Percentiles rank a stretch among this genome's conserved stretches.
phyloP scores from a whole-genome alignment of 1,140 invertebrate species.

The Ceratitis capitata region DNA sequence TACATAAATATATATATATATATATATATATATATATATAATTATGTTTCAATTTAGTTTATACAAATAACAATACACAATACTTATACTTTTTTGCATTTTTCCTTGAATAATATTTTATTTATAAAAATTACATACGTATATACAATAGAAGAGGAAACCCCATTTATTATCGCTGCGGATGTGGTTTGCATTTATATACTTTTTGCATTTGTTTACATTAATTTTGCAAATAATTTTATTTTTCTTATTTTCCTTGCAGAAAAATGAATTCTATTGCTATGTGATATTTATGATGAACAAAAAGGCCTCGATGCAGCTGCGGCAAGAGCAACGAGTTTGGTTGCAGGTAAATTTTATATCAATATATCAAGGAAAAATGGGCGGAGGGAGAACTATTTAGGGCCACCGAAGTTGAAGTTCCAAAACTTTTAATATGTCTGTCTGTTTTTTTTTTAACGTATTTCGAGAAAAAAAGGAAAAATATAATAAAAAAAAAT shows the following conservation, averaged over 20 bases:
- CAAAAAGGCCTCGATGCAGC: constrained; percentile 59
- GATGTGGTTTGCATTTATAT: neutral
- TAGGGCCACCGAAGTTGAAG: too few species aligned
- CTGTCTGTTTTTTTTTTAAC: too few species aligned
- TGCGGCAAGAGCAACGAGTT: constrained; percentile 58
- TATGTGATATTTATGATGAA: constrained; percentile 61
- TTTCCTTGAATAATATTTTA: too few species aligned
- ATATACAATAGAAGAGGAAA: neutral
- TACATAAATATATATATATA: neutral
- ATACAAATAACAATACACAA: neutral
- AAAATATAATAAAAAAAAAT: too few species aligned
- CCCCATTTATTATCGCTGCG: neutral
- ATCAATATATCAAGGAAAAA: too few species aligned
- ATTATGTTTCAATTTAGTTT: neutral
- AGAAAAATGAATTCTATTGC: constrained; percentile 62
- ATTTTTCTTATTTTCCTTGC: constrained; percentile 37
- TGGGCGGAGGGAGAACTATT: too few species aligned
- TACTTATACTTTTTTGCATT: too few species aligned
- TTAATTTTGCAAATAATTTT: neutral
- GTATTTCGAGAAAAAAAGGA: too few species aligned
- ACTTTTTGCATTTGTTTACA: neutral
- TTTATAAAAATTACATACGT: neutral
- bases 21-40: too few species aligned
- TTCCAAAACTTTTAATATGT: too few species aligned
- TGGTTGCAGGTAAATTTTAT: constrained; percentile 53